Evolutionary conservation across 2,797 vertebrate genomes (phyloP).

Genomic region (Apogon talboti): DNA sequence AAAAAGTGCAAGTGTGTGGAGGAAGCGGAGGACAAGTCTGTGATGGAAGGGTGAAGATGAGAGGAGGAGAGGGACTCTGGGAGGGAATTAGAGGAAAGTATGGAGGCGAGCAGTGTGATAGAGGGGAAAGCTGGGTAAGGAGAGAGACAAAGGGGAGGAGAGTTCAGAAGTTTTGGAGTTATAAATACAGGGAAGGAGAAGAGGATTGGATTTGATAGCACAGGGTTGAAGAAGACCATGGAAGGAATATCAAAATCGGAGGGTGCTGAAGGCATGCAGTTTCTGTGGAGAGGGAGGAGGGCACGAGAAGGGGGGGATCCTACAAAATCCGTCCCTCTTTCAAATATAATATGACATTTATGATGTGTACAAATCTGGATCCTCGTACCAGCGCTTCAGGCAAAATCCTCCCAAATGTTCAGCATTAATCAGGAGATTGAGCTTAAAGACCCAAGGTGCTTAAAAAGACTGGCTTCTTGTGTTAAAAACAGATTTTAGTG

Average conservation of each 20-base stretch:
- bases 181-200: conserved; percentile 27
- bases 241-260: conserved; percentile 39
- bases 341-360: conserved; percentile 64
- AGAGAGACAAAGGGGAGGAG: conserved; percentile 35
- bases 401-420: conserved; percentile 65
- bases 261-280: conserved; percentile 34
- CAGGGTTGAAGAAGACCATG: conserved; percentile 11
- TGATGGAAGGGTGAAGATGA: conserved; percentile 47
- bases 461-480: conserved; percentile 41
- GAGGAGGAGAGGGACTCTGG: conserved; percentile 13
- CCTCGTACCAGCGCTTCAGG: conserved; percentile 58
- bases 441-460: conserved; percentile 56
- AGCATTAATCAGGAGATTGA: conserved; percentile 59
- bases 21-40: conserved; percentile 30
- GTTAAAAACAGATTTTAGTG: conserved; percentile 41
- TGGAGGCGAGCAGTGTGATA: conserved; percentile 25
- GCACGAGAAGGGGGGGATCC: conserved; percentile 21
- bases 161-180: conserved; percentile 51
- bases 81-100: conserved; percentile 45
- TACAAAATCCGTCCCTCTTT: conserved; percentile 44
- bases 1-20: conserved; percentile 1
- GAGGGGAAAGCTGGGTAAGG: conserved; percentile 28
- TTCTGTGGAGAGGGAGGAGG: conserved; percentile 24
- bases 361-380: conserved; percentile 66
- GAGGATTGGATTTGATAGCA: conserved; percentile 41